These are phyloP conservation scores for Bubalus kerabau DNA, from an alignment of 2,113 vertebrate species.

Conservation along the genomic window DNA sequence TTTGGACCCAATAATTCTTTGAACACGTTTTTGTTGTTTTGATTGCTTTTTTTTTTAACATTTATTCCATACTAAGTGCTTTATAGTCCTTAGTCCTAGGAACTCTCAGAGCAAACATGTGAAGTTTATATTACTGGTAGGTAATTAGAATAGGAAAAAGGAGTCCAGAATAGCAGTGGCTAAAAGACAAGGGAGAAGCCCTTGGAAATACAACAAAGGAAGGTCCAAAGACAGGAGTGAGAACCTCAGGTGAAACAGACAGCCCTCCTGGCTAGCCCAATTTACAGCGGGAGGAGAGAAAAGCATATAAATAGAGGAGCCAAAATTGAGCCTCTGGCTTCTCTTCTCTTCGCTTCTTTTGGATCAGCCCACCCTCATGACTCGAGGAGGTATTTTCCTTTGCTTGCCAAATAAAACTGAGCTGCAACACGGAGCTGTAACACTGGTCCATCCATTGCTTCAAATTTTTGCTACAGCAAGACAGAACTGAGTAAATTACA, in stretches of 20 bases:
- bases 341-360: neutral
- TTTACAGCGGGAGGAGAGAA: neutral
- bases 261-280: neutral
- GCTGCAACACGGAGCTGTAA: neutral
- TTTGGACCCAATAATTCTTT: neutral
- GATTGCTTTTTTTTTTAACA: neutral
- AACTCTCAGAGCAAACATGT: neutral
- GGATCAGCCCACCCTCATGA: neutral
- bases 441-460: neutral
- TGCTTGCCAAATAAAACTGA: neutral
- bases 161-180: neutral
- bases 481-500: neutral
- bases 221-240: neutral
- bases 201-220: neutral
- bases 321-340: neutral
- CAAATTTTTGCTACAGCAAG: neutral
- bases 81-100: neutral
- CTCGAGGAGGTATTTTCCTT: neutral
- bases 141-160: neutral
- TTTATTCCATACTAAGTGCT: neutral
- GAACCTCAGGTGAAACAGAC: neutral
- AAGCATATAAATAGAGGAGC: neutral
- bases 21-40: neutral
- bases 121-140: neutral
- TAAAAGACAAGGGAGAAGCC: neutral